Percentiles rank a stretch among this genome's conserved stretches.
phyloP scores from a whole-genome alignment of 2,113 vertebrate species.

The Actenoides hombroni region DNA sequence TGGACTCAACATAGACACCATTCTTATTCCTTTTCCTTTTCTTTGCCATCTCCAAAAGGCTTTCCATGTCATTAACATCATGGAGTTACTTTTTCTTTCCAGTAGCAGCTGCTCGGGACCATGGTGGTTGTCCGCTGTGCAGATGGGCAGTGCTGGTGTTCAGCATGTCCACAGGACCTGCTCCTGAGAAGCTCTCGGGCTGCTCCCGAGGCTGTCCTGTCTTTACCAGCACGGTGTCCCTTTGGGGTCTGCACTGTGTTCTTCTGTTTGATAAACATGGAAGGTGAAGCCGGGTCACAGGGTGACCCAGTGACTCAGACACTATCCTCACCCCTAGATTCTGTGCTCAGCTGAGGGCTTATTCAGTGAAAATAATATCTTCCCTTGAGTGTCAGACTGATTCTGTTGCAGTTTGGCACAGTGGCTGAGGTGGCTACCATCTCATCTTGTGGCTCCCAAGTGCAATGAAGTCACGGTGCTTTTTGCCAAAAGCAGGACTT shows the following conservation, averaged over 20 bases:
- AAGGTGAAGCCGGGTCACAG: fast-evolving
- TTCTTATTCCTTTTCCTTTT: not conserved
- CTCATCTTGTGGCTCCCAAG: not conserved
- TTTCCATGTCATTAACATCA: fast-evolving
- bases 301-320: fast-evolving
- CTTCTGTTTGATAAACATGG: not conserved
- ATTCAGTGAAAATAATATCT: not conserved
- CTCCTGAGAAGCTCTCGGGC: not conserved
- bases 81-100: not conserved
- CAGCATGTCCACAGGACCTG: not conserved
- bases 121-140: fast-evolving
- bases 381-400: not conserved
- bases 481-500: not conserved
- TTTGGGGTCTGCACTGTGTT: fast-evolving
- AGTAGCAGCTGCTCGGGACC: not conserved
- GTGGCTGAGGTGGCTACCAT: not conserved
- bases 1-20: not conserved
- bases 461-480: fast-evolving
- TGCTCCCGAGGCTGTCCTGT: not conserved
- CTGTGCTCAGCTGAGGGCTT: not conserved
- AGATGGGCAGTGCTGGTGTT: fast-evolving
- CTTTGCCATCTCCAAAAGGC: not conserved
- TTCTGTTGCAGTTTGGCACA: not conserved
- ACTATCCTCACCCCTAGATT: not conserved
- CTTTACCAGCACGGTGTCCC: fast-evolving